Evolutionary conservation across 2,888 invertebrate genomes (phyloP), one percentile per base, ranked within the genome.

Genomic region (Eustalomyia histrio): DNA sequence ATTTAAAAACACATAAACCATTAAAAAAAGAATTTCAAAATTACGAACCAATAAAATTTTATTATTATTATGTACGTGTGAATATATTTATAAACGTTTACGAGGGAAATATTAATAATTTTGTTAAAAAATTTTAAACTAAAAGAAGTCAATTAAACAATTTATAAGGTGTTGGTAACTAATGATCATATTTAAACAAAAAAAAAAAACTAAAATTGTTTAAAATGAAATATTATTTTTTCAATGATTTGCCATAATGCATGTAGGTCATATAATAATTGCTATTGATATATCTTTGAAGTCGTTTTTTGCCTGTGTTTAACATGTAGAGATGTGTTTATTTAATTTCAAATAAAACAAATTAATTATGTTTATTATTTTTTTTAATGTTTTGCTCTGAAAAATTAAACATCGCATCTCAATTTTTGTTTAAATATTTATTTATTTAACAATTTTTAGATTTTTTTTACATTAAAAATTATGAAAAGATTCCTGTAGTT

Each of bases 1-100:
- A 65, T 71, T 69, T 35, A 39, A 24, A 39, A 14, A 58, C 29
- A 16, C 29, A 57, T 67, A 69, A 57, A 68, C 29, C 52, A 74
- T 47, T 39, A 9, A 57, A 60, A 74, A 53, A 39, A 39, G 16
- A 29, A n/a, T n/a, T 69, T 57, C 35, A 16, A 52, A 43, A 68
- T 80, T 63, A 58, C 47, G 61, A 39, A 65, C 4, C 50, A 55
- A 75, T 80, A 67, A 80, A 65, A 75, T 61, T 76, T 72, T 63
- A 76, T 76, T 76, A 76, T 76, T 76, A 67, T 55, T 57, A 75
- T 76, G 61, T 67, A 17, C 10, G 16, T 52, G 75, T 7, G 67
- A 80, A 76, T 67, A 10, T 61, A 67, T 67, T 71, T 65, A 43
- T 61, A 12, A 43, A 63, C 33, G 47, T 52, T 16, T 12, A 14